phyloP scores from a whole-genome alignment of 2,797 vertebrate species.

The Rhabdomys pumilio region DNA sequence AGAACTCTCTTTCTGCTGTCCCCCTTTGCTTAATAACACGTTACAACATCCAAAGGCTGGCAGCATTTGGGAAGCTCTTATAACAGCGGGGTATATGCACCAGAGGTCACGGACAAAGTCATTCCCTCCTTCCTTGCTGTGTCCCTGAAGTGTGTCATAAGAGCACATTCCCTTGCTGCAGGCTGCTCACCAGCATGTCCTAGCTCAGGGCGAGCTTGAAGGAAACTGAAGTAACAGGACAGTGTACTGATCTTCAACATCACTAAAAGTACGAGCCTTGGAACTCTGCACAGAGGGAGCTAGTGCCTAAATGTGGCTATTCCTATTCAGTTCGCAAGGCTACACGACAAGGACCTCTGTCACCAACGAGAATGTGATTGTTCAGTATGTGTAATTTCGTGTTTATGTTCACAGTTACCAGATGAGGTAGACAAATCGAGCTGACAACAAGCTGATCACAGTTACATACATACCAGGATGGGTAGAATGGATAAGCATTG shows the following conservation, averaged over 20 bases:
- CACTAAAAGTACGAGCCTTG: neutral
- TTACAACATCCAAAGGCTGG: slow-evolving; percentile 55
- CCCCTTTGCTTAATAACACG: slow-evolving; percentile 25
- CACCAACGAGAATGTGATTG: neutral
- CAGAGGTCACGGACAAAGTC: slow-evolving; percentile 71
- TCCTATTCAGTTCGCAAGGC: neutral
- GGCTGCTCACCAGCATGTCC: neutral
- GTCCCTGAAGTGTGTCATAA: slow-evolving; percentile 16
- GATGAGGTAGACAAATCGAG: neutral
- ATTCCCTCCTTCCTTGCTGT: slow-evolving; percentile 6
- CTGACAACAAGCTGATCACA: neutral
- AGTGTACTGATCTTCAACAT: neutral
- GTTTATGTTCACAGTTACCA: neutral
- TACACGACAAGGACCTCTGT: neutral
- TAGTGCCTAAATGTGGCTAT: neutral
- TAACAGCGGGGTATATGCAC: slow-evolving; percentile 45
- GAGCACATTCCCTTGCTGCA: neutral
- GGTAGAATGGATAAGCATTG: neutral
- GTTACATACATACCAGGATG: neutral
- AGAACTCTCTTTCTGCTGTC: neutral
- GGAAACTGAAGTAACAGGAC: neutral
- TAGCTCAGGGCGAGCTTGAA: neutral
- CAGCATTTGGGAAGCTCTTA: slow-evolving; percentile 31
- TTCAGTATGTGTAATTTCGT: neutral
- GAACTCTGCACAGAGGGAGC: neutral